Evolutionary conservation across 2,888 invertebrate genomes (phyloP), one percentile per base, ranked within the genome.

Genomic region (Salticus scenicus): DNA sequence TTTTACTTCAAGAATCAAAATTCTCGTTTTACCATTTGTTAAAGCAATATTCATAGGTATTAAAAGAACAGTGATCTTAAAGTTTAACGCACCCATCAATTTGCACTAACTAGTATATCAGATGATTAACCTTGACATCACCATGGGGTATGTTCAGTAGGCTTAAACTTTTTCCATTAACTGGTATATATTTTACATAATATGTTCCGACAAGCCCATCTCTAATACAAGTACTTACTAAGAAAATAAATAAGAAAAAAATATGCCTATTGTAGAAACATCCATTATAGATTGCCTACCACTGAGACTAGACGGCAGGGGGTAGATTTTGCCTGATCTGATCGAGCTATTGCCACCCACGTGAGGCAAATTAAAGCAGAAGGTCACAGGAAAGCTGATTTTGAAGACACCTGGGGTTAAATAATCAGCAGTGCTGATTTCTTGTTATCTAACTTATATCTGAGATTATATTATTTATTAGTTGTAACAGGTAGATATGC

Each of bases 141-240:
- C 80, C 64, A 33, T 67, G 24, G 72, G 80, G 27, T 7, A 4
- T 14, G 31, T 33, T 24, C 8, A 57, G 67, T 67, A 81, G 69
- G 67, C 51, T 33, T 66, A 33, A 66, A 47, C 64, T 42, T 42
- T 66, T 31, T 73, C 73, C 47, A 81, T 81, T 74, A 81, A 74
- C 69, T 30, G n/a, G 20, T 33, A 51, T 57, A 1, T 28, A 27
- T 51, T 74, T 74, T 74, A 69, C 74, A 81, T 74, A 74, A 69
- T 66, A 67, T 37, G 14, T 51, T 20, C 17, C 70, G 14, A 57
- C 37, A 20, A 20, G 27, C 27, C 37, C 37, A 37, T 74, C 24
- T 41, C 20, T 33, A 24, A 24, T 37, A 64, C 72, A 1, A 24
- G 7, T 12, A 14, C 37, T 7, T 20, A 24, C 24, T 1, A 47